Percentiles rank a stretch among this genome's conserved stretches.
These are phyloP conservation scores for Poecilia gillii DNA, from an alignment of 2,797 vertebrate genomes.

Conservation along the genomic window DNA sequence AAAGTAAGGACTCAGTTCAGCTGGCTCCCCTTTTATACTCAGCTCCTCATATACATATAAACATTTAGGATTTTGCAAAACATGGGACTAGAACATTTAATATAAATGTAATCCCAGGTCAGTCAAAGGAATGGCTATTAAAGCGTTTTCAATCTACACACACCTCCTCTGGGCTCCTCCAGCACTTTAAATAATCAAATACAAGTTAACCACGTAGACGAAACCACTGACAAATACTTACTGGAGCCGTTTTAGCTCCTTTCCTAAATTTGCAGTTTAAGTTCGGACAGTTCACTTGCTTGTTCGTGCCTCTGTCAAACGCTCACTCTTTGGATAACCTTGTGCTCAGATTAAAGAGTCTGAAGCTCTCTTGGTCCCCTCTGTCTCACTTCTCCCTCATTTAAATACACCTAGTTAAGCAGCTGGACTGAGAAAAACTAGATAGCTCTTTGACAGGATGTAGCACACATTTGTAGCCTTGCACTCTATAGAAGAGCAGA, in stretches of 20 bases:
- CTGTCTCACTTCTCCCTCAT: constrained; percentile 10
- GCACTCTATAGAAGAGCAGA: constrained; percentile 25
- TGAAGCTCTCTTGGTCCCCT: constrained; percentile 6
- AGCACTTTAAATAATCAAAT: constrained; percentile 46
- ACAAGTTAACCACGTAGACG: constrained; percentile 64
- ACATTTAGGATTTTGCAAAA: constrained; percentile 67
- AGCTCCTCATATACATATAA: constrained; percentile 64
- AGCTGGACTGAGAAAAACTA: constrained; percentile 36
- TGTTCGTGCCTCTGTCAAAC: constrained; percentile 37
- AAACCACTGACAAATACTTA: constrained; percentile 61
- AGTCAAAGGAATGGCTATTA: constrained; percentile 66
- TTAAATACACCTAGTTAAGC: constrained; percentile 22
- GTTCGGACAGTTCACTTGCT: constrained; percentile 46
- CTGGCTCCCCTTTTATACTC: constrained; percentile 44
- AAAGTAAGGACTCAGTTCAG: constrained; percentile 62
- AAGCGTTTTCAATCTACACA: constrained; percentile 55
- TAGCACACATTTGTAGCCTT: constrained; percentile 15
- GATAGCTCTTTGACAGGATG: constrained; percentile 37
- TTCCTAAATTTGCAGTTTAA: constrained; percentile 56
- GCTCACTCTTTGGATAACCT: constrained; percentile 57
- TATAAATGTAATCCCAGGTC: constrained; percentile 79
- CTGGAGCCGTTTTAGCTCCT: constrained; percentile 52
- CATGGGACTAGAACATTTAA: constrained; percentile 77
- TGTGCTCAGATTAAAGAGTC: constrained; percentile 48
- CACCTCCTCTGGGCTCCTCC: constrained; percentile 51